Evolutionary conservation across 2,113 vertebrate species (phyloP).

Genomic region (Felis catus): DNA sequence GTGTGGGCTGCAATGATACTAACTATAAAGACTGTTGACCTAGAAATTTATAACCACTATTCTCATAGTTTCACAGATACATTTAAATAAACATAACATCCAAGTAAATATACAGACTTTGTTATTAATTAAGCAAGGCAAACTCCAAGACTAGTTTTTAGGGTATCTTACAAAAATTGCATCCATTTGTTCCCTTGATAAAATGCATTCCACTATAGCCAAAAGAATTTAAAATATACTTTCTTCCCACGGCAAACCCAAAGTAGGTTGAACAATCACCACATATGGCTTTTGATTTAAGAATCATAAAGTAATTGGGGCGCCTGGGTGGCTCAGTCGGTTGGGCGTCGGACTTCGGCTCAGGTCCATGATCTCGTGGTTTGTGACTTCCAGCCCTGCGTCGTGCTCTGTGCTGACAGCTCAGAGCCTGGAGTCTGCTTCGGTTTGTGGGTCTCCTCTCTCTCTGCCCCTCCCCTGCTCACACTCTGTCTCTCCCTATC

Average conservation of each 20-base stretch:
- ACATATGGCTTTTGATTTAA: conserved; percentile 11
- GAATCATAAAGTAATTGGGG: not conserved
- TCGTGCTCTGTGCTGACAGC: too few relatives aligned
- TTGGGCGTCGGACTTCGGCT: too few relatives aligned
- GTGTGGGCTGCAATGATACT: not conserved
- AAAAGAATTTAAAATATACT: conserved; percentile 28
- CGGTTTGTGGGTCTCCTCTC: too few relatives aligned
- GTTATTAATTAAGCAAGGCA: conserved; percentile 34
- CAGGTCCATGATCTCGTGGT: too few relatives aligned
- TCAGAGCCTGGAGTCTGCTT: too few relatives aligned
- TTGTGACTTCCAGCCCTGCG: too few relatives aligned
- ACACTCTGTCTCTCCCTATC: too few relatives aligned
- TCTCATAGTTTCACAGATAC: not conserved
- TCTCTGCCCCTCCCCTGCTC: too few relatives aligned
- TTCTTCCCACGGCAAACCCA: not conserved
- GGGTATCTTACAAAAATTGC: not conserved
- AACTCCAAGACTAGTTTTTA: not conserved
- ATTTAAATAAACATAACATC: not conserved
- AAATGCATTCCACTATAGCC: not conserved
- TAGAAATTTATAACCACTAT: not conserved
- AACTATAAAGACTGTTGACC: not conserved
- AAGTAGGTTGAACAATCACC: not conserved
- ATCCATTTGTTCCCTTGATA: not conserved
- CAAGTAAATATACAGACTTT: not conserved
- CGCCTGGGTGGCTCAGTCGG: too few relatives aligned